phyloP scores from a whole-genome alignment of 64 coral and sea anemone genomes.

The Anthopleura sola region DNA sequence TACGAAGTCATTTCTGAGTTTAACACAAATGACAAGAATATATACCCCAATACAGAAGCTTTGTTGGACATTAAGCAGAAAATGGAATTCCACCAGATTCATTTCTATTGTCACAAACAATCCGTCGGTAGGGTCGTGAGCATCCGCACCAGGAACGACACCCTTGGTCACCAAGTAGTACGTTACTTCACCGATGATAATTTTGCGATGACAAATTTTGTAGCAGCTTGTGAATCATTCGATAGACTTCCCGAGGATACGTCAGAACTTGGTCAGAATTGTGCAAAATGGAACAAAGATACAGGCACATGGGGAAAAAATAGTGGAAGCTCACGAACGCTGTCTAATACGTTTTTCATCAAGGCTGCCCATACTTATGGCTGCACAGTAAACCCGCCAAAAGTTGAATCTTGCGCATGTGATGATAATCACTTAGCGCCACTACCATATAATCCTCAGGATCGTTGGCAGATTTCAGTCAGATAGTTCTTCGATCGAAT shows the following conservation, averaged over 20 bases:
- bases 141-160: not conserved
- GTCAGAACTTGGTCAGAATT: not conserved
- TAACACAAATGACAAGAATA: not conserved
- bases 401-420: not conserved
- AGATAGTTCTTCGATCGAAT: not conserved
- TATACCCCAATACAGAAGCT: not conserved
- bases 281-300: not conserved
- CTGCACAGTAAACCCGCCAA: not conserved
- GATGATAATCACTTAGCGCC: not conserved
- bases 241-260: not conserved
- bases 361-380: not conserved
- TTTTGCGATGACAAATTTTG: not conserved
- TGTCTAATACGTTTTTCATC: not conserved
- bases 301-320: not conserved
- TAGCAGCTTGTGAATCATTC: not conserved
- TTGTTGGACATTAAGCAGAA: not conserved
- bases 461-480: not conserved
- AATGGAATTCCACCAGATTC: not conserved
- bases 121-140: not conserved
- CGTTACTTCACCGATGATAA: not conserved
- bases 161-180: not conserved
- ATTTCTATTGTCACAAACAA: conserved; percentile 3
- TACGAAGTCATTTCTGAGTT: not conserved
- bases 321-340: not conserved
- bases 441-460: not conserved